A percentile compares a stretch with the other conserved stretches of the same genome.
Conservation (phyloP, 2,113 vertebrate genomes). For the Hypocryptadius cinnamomeus region DNA sequence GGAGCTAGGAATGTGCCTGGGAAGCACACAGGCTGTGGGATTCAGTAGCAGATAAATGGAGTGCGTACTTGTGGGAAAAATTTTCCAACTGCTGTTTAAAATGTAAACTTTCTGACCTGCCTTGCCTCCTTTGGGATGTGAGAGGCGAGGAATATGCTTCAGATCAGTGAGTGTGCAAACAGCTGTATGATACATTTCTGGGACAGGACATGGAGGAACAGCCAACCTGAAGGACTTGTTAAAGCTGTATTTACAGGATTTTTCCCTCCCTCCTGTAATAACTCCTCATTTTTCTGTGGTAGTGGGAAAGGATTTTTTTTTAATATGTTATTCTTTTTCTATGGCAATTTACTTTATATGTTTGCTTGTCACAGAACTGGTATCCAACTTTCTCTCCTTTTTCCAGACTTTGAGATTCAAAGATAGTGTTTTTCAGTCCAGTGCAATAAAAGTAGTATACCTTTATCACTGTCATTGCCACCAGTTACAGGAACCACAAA, state of each 20-base stretch:
- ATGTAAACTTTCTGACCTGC: not conserved
- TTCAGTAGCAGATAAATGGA: not conserved
- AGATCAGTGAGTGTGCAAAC: not conserved
- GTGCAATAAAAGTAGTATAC: not conserved
- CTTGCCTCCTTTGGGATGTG: not conserved
- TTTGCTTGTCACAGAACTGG: not conserved
- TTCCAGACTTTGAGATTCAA: not conserved
- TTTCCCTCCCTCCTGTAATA: not conserved
- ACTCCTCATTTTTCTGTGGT: not conserved
- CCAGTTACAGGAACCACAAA: slow-evolving; percentile 18
- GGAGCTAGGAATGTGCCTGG: not conserved
- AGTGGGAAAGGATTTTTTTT: not conserved
- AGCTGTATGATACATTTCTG: not conserved
- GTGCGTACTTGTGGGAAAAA: not conserved
- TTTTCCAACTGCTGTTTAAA: not conserved
- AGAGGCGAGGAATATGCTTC: not conserved
- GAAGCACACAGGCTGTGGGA: not conserved
- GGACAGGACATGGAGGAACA: not conserved
- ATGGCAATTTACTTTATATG: not conserved
- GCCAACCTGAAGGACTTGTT: not conserved
- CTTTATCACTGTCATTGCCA: slow-evolving; percentile 27
- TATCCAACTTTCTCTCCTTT: not conserved
- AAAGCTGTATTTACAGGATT: not conserved
- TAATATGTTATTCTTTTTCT: not conserved
- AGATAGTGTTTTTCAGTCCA: not conserved